These are phyloP conservation scores for Illadopsis cleaveri DNA, from an alignment of 2,113 vertebrate genomes.

Conservation along the genomic window DNA sequence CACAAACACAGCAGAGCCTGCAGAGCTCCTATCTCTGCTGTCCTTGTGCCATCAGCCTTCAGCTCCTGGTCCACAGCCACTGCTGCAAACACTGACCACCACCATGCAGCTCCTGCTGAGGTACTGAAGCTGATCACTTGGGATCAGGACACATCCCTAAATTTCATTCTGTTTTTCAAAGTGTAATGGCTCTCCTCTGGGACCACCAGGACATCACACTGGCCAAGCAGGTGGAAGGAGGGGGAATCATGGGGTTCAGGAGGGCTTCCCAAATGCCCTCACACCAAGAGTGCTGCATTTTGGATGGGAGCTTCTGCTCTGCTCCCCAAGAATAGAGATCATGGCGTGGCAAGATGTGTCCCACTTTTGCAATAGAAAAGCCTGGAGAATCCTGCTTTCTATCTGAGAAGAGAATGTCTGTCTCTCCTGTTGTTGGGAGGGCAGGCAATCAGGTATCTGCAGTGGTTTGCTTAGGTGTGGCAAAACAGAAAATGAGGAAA, in stretches of 20 bases:
- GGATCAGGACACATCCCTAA: neutral
- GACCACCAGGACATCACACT: neutral
- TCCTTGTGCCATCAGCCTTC: neutral
- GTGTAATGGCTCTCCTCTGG: neutral
- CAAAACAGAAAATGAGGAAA: neutral
- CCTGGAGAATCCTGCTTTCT: neutral
- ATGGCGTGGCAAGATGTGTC: neutral
- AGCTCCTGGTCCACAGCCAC: neutral
- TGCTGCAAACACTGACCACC: accelerated
- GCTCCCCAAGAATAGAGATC: neutral
- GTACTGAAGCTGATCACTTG: neutral
- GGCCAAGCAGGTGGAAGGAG: neutral
- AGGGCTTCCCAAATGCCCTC: neutral
- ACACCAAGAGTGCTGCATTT: neutral
- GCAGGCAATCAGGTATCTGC: neutral
- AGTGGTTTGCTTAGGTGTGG: neutral
- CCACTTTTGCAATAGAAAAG: neutral
- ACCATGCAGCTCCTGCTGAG: neutral
- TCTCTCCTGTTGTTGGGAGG: neutral
- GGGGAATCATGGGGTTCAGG: neutral
- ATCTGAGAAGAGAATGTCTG: neutral
- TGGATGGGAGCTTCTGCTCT: neutral
- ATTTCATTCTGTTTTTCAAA: neutral
- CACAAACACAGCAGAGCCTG: neutral
- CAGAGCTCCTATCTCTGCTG: neutral